Evolutionary conservation across 2,113 vertebrate species (phyloP), one percentile per base, ranked within the genome.

Genomic region (Phyllostomus hastatus): DNA sequence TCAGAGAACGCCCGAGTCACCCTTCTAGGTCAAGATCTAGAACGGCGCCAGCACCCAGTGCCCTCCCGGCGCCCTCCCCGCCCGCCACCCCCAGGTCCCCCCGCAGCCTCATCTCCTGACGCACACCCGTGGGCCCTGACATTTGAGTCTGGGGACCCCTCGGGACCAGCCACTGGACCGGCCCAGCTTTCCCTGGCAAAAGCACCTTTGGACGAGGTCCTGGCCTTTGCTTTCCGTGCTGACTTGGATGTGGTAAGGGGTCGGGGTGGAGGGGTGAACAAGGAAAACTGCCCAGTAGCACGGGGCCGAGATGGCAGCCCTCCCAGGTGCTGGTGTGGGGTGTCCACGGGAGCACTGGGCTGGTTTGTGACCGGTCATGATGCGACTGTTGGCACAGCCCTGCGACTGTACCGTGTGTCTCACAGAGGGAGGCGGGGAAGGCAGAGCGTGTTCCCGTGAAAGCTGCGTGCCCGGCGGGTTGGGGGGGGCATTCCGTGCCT

Each of bases 191-290:
- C 11, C 43, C 24, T 59, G 46, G 54, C 17, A 46, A n/a, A 91
- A n/a, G 66, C 11, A 3, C 43, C 48, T 73, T 12, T 31, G 64
- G 70, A 66, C 3, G 12, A 52, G 70, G n/a, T 10, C n/a, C 75
- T 24, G 41, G 64, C 19, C 15, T 91, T 81, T 75, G 85, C 78
- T 70, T 75, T 78, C 59, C 14, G 41, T 41, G 24, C 41, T 33
- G 41, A 20, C 10, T 54, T 48, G 69, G 48, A 61, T 1, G 12
- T 38, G 11, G 12, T 10, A 16, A 16, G 5, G n/a, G 41, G 12
- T 7, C 22, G 10, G 14, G n/a, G 9, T 8, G 28, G 57, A 33
- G 38, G 43, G 5, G 5, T 0, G 2, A 5, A 12, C 0, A 7
- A 7, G 35, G 33, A 5, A 16, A n/a, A 7, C 0, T 9, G 16